A percentile compares a stretch with the other conserved stretches of the same genome.
Conservation (phyloP, 2,113 vertebrate species). For the Turdus rufiventris region DNA sequence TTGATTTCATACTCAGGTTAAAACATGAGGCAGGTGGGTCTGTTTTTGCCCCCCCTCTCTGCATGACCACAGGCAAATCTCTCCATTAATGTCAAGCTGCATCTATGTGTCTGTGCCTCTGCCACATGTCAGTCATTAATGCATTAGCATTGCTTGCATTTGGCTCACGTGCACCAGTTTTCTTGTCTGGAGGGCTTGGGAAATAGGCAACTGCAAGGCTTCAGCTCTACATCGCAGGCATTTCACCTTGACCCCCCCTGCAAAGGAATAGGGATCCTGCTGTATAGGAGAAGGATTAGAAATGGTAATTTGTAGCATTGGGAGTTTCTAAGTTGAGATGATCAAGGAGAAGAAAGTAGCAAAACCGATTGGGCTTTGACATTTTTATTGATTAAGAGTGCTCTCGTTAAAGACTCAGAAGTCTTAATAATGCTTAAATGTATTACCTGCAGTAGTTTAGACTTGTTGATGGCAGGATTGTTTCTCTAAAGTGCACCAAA, state of each 20-base stretch:
- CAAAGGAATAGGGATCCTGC: background rate
- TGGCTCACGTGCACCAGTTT: slow-evolving; percentile 76
- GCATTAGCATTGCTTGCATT: slow-evolving; percentile 78
- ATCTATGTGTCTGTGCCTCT: slow-evolving; percentile 79
- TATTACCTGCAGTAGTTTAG: background rate
- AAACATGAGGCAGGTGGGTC: slow-evolving; percentile 70
- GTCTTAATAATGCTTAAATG: background rate
- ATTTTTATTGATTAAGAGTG: slow-evolving; percentile 15
- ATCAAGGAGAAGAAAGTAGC: background rate
- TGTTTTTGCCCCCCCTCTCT: background rate
- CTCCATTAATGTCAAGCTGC: slow-evolving; percentile 93
- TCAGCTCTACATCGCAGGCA: slow-evolving; percentile 9
- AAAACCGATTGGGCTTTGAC: background rate
- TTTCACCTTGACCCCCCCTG: slow-evolving; percentile 66
- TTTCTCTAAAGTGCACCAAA: background rate
- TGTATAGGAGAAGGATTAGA: background rate
- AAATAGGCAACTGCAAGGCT: slow-evolving; percentile 36
- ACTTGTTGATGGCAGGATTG: background rate
- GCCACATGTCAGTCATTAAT: slow-evolving; percentile 86
- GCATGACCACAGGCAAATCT: slow-evolving; percentile 87
- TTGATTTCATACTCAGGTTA: slow-evolving; percentile 81
- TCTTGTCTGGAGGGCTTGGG: slow-evolving; percentile 65
- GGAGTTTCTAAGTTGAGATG: background rate
- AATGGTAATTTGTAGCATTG: slow-evolving; percentile 21
- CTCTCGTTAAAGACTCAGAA: background rate